A percentile compares a stretch with the other conserved stretches of the same genome.
Conservation (phyloP, 1,140 invertebrate species). For the Onthophagus taurus region DNA sequence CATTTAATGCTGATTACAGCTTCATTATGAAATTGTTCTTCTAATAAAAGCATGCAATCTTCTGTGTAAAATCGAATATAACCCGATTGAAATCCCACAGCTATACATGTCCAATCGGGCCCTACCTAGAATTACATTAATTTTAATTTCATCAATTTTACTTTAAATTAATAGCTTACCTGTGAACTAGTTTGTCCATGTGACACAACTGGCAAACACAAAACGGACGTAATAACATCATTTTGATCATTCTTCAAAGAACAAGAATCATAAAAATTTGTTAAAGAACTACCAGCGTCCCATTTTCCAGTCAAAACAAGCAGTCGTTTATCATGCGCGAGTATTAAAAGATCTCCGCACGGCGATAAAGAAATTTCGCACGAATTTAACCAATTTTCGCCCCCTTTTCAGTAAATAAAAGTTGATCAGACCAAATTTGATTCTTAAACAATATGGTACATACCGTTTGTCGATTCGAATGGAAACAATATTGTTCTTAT, state of each 20-base stretch:
- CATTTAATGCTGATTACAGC: slow-evolving; percentile 72
- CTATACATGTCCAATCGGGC: slow-evolving; percentile 90
- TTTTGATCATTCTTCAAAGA: slow-evolving; percentile 45
- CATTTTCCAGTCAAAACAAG: slow-evolving; percentile 58
- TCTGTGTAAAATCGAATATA: slow-evolving; percentile 84
- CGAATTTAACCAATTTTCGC: slow-evolving; percentile 59
- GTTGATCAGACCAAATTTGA: too few relatives aligned
- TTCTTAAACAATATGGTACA: too few relatives aligned
- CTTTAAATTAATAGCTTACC: slow-evolving; percentile 15
- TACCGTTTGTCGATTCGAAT: slow-evolving; percentile 40
- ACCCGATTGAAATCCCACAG: slow-evolving; percentile 78
- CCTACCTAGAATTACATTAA: slow-evolving; percentile 41
- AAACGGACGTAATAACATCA: slow-evolving; percentile 40
- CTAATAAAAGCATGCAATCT: slow-evolving; percentile 68
- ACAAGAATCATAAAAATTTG: slow-evolving; percentile 42
- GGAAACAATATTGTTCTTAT: slow-evolving; percentile 49
- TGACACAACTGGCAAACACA: slow-evolving; percentile 43
- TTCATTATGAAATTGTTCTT: slow-evolving; percentile 78
- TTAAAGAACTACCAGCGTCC: slow-evolving; percentile 41
- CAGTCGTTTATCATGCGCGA: slow-evolving; percentile 55
- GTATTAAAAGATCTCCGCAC: slow-evolving; percentile 58
- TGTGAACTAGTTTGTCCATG: slow-evolving; percentile 31
- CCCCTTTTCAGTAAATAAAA: slow-evolving; percentile 46
- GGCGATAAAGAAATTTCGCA: slow-evolving; percentile 63
- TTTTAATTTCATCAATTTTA: slow-evolving; percentile 21